These are phyloP conservation scores for Eurytoma californica DNA, from an alignment of 2,888 invertebrate species.

Conservation along the genomic window DNA sequence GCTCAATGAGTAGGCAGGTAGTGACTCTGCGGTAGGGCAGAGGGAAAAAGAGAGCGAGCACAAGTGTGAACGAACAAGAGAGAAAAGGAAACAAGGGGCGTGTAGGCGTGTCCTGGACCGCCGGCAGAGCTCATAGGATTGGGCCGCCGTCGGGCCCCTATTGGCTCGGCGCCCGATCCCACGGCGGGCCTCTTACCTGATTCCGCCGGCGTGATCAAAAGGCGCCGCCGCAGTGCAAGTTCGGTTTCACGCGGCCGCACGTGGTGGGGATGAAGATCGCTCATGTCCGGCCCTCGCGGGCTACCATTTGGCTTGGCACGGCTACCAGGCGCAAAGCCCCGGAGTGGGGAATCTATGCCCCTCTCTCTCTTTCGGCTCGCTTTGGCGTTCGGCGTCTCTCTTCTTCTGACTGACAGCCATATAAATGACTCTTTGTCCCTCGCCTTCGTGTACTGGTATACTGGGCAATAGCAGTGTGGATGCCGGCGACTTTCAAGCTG, in stretches of 20 bases:
- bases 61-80: constrained; percentile 12
- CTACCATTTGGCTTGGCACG: constrained; percentile 42
- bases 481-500: constrained; percentile 26
- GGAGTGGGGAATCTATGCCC: neutral
- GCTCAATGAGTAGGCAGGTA: constrained; percentile 22
- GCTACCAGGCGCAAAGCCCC: constrained; percentile 34
- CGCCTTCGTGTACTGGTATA: constrained; percentile 1
- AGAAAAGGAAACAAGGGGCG: constrained; percentile 32
- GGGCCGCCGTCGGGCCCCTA: constrained; percentile 32
- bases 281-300: constrained; percentile 36
- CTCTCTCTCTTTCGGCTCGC: neutral
- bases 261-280: constrained; percentile 34
- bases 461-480: neutral
- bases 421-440: neutral
- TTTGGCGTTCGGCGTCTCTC: neutral
- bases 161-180: constrained; percentile 35
- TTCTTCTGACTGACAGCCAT: no score
- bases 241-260: neutral
- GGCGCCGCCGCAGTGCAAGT: constrained; percentile 16
- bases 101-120: constrained; percentile 52
- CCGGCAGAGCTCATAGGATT: constrained; percentile 20
- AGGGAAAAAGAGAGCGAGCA: constrained; percentile 19
- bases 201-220: constrained; percentile 46
- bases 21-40: constrained; percentile 51
- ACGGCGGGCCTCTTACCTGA: constrained; percentile 49